A percentile compares a stretch with the other conserved stretches of the same genome.
These are phyloP conservation scores for Silurus lanzhouensis DNA, from an alignment of 2,797 vertebrate species.

Conservation along the genomic window DNA sequence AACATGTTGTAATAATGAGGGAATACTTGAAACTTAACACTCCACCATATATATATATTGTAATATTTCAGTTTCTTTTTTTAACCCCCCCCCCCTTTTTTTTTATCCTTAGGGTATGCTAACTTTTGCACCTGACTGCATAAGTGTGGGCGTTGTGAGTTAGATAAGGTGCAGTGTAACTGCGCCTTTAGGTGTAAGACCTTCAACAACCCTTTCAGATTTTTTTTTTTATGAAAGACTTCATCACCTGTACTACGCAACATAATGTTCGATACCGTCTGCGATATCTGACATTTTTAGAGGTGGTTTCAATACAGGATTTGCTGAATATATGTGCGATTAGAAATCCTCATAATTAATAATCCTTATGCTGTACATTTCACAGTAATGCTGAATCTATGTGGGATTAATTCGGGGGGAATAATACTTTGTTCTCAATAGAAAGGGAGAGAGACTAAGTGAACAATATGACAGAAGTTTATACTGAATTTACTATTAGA, in stretches of 20 bases:
- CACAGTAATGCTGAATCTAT: not conserved
- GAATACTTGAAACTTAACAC: not conserved
- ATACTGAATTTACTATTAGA: not conserved
- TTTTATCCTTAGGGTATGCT: not conserved
- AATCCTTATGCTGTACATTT: not conserved
- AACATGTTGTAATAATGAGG: constrained; percentile 6
- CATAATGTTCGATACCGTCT: not conserved
- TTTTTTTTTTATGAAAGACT: not conserved
- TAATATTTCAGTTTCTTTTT: no score
- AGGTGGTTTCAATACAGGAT: not conserved
- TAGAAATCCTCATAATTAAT: not conserved
- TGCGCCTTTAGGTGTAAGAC: not conserved
- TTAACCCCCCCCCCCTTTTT: not conserved
- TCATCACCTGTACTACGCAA: not conserved
- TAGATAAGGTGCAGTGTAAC: not conserved
- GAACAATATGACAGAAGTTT: not conserved
- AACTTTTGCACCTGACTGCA: not conserved
- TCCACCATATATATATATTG: not conserved
- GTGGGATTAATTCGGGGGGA: not conserved
- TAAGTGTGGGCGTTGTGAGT: not conserved
- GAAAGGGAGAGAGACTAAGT: not conserved
- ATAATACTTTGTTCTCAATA: not conserved
- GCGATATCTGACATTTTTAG: no score
- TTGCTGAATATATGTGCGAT: not conserved
- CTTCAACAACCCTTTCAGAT: not conserved